Base-by-base conservation (phyloP, 2,113 vertebrate genomes). In the Boulengeromyrus knoepffleri region DNA sequence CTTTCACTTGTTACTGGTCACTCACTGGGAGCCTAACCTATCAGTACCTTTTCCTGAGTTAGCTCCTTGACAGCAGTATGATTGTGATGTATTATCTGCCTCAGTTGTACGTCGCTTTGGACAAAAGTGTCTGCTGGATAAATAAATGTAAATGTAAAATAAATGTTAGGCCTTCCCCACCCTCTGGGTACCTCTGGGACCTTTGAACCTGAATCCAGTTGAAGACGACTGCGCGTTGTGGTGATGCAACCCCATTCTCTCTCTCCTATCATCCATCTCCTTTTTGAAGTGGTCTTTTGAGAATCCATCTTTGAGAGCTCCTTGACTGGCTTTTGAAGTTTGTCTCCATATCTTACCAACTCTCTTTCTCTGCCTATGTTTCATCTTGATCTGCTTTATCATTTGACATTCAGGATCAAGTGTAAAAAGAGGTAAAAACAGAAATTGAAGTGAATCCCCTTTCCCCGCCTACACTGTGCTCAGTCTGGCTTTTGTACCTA, bases 271-370 rank as follows among this genome's bases (percentile, higher is more conserved):
- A 88, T 89, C 91, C 47, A 80, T 27, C 52, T 62, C 31, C n/a
- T 92, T 92, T 96, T 96, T 96, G 95, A 96, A 95, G 95, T 96
- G 95, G 95, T 96, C 95, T 94, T 93, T 91, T 80, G 95, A 95
- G 95, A 93, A 92, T 91, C 89, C n/a, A 91, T 91, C 94, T 95
- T 93, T 94, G 94, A 96, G 93, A 94, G 93, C 94, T 95, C 94
- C 93, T 94, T 95, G 88, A 92, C 86, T 91, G 52, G 91, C 95
- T 96, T 70, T 96, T 96, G 95, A 96, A 95, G 95, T 93, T 70
- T 89, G 89, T 92, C 92, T 91, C 92, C 93, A 89, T 92, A 92
- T 93, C 93, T 90, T 91, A 90, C 89, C 94, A 92, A 90, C 31
- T 87, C 88, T 47, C 2, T 53, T 56, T 83, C 42, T 90, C 91